Evolutionary conservation across 2,888 invertebrate genomes (phyloP).

Genomic region (Trachelus tabidus): DNA sequence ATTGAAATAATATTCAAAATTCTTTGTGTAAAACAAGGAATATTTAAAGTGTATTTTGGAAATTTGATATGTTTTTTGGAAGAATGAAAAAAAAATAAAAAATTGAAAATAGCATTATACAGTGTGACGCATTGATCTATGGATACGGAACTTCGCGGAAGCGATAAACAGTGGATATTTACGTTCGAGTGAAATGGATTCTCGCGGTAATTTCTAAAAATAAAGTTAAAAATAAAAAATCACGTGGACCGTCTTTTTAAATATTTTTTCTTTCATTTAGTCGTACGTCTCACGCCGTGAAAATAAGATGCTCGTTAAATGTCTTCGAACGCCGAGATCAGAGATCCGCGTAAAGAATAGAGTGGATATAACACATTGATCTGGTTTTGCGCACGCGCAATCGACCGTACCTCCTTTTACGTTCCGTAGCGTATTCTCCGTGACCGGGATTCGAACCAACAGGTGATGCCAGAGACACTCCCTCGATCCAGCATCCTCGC

Average conservation of each 20-base stretch:
- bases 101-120: neutral
- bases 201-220: neutral
- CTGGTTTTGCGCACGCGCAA: conserved; percentile 50
- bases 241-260: too few relatives aligned
- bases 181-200: neutral
- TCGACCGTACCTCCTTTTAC: conserved; percentile 4
- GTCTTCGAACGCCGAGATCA: neutral
- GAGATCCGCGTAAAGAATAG: conserved; percentile 4
- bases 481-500: conserved; percentile 45
- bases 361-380: conserved; percentile 56
- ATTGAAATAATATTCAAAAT: too few relatives aligned
- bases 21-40: too few relatives aligned
- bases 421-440: conserved; percentile 20
- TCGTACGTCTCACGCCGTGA: too few relatives aligned
- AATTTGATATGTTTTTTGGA: neutral
- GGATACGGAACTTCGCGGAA: neutral
- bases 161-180: neutral
- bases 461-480: conserved; percentile 62
- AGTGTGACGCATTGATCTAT: neutral
- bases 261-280: too few relatives aligned
- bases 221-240: neutral
- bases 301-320: neutral
- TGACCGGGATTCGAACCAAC: conserved; percentile 58
- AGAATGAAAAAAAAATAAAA: neutral
- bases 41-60: neutral